Evolutionary conservation across 2,113 vertebrate species (phyloP).

Genomic region (Danionella cerebrum): DNA sequence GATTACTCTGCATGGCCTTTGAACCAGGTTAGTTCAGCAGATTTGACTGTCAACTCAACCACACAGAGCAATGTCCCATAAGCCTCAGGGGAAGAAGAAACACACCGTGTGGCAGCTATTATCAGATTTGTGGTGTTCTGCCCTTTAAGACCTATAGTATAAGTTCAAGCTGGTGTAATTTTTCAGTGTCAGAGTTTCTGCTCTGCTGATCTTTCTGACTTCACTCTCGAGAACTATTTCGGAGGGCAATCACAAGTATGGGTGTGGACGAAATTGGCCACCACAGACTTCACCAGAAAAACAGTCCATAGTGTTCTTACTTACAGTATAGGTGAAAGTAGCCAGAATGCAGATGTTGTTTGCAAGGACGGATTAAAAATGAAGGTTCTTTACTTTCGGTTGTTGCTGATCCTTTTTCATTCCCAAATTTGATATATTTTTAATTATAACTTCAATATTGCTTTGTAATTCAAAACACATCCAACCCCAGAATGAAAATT

Average conservation of each 20-base stretch:
- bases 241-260: not conserved
- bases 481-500: no score
- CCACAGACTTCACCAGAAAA: not conserved
- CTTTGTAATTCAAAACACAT: no score
- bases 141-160: conserved; percentile 17
- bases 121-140: conserved; percentile 28
- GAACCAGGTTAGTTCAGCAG: conserved; percentile 15
- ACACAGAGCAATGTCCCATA: conserved; percentile 7
- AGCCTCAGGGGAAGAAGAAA: not conserved
- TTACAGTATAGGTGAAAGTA: not conserved
- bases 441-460: no score
- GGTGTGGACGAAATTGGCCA: not conserved
- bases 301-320: not conserved
- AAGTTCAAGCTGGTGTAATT: conserved; percentile 33
- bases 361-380: no score
- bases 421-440: no score
- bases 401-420: no score
- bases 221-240: conserved; percentile 5
- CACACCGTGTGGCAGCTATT: conserved; percentile 19
- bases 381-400: no score
- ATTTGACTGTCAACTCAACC: conserved; percentile 16
- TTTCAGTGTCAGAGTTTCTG: conserved; percentile 35
- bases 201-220: conserved; percentile 20
- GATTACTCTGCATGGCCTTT: conserved; percentile 10
- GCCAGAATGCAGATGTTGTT: no score